Evolutionary conservation across 2,113 vertebrate genomes (phyloP), one percentile per base, ranked within the genome.

Genomic region (Callopanchax toddi): DNA sequence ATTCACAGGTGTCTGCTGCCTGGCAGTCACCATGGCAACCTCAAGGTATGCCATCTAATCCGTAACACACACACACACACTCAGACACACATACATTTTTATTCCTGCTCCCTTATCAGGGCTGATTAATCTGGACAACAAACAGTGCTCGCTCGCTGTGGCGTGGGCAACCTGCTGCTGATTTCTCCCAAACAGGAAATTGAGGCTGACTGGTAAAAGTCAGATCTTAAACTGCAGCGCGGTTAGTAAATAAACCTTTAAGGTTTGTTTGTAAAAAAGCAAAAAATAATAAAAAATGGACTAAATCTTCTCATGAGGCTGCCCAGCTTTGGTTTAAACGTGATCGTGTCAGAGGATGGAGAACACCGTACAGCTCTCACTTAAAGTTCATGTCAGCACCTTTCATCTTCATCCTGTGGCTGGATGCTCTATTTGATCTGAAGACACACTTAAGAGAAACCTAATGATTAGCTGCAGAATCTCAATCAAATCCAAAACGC

Each of bases 1-100:
- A 93, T 93, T 91, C 91, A 90, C 92, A 93, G 91, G 90, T 92
- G 91, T 88, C 90, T 84, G 81, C 82, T 65, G 86, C 77, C 75
- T 83, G 78, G 76, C 76, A 51, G 88, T 92, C 81, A 70, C 91
- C 89, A 92, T 92, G 76, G 89, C 72, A 89, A 93, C 91, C 53
- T 61, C 64, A 80, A 90, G 86, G 88, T 89, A 88, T 88, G 82
- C 82, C 12, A 37, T 81, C 72, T 88, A 87, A 86, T 89, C 80
- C 56, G 0, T 55, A 77, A 63, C 77, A 74, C 69, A 68, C 74
- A 60, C 72, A 42, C 32, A 67, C 25, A 44, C 5, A 22, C 18
- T 18, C 34, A 22, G 45, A 29, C 34, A 32, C 46, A 59, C 32
- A 21, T 42, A 64, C 36, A 62, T 26, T 66, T 68, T 64, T 37